Percentiles rank a stretch among this genome's conserved stretches.
phyloP scores from a whole-genome alignment of 2,113 vertebrate genomes.

The Trematocara variabile region DNA sequence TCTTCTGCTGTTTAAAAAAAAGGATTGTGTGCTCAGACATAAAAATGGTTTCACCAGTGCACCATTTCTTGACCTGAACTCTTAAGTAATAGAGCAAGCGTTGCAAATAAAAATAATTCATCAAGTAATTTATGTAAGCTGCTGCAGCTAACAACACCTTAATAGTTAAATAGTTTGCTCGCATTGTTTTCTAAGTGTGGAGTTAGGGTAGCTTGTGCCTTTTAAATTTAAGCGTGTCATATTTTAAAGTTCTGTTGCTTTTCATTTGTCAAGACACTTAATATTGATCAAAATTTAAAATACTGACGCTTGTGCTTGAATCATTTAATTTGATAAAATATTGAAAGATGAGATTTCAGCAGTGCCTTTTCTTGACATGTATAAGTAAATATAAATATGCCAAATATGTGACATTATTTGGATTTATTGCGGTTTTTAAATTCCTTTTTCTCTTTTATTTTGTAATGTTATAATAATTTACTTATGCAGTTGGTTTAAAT shows the following conservation, averaged over 20 bases:
- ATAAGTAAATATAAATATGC: constrained; percentile 1
- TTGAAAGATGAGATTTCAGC: neutral
- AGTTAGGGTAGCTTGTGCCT: constrained; percentile 35
- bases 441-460: neutral
- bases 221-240: neutral
- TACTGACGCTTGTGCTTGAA: neutral
- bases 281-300: neutral
- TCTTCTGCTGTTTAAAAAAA: neutral
- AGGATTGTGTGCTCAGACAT: constrained; percentile 66
- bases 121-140: neutral
- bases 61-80: neutral
- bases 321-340: neutral
- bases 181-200: neutral
- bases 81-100: neutral
- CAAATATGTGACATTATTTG: constrained; percentile 1
- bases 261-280: neutral
- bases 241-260: neutral
- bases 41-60: constrained; percentile 3
- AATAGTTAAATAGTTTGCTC: neutral
- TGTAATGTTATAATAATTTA: neutral
- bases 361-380: constrained; percentile 59
- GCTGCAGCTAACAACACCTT: neutral
- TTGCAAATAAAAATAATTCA: neutral
- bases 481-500: constrained; percentile 1
- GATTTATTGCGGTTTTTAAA: neutral